Percentiles rank a stretch among this genome's conserved stretches.
phyloP scores from a whole-genome alignment of 2,888 invertebrate species.

The Cantharis lateralis region DNA sequence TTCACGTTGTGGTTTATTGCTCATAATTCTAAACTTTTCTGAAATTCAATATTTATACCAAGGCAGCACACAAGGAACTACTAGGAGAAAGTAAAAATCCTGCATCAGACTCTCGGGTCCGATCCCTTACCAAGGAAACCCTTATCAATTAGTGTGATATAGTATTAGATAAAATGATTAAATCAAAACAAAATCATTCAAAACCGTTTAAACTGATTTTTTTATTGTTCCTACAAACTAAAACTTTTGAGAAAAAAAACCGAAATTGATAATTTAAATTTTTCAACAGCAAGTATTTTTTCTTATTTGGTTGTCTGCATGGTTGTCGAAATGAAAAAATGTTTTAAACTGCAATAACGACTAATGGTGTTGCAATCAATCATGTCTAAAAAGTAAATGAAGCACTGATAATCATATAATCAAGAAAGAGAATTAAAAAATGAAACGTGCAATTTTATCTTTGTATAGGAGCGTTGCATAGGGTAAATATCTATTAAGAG shows the following conservation, averaged over 20 bases:
- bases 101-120: no score
- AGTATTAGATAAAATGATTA: no score
- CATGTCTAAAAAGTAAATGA: neutral
- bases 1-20: neutral
- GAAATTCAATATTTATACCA: neutral
- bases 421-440: neutral
- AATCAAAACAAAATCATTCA: neutral
- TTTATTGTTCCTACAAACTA: neutral
- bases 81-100: no score
- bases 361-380: neutral
- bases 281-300: neutral
- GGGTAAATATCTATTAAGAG: neutral
- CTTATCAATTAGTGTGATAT: neutral
- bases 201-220: neutral
- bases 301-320: neutral
- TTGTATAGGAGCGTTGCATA: neutral
- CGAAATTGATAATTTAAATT: neutral
- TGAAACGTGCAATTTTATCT: neutral
- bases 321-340: neutral
- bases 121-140: no score
- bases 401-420: neutral
- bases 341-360: neutral
- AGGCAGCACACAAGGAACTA: no score
- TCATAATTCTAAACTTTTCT: neutral
- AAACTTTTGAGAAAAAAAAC: neutral